Evolutionary conservation across 1,140 invertebrate genomes (phyloP).

Genomic region (Glossosoma conforme): DNA sequence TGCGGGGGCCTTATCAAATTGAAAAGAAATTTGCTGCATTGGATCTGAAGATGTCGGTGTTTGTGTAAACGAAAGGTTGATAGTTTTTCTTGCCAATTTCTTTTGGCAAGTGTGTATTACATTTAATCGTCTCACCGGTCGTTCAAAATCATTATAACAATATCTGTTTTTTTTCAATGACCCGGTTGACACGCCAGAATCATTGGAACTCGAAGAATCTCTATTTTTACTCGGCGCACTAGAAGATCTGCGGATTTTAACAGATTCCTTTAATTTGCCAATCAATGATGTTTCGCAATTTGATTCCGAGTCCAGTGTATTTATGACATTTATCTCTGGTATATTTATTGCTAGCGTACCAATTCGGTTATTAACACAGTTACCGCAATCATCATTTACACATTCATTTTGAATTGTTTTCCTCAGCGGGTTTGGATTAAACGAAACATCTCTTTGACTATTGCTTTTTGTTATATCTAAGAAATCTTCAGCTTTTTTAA

Average conservation of each 20-base stretch:
- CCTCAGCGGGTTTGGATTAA: slow-evolving; percentile 41
- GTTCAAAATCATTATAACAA: slow-evolving; percentile 62
- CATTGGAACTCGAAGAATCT: slow-evolving; percentile 69
- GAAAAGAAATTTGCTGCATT: slow-evolving; percentile 64
- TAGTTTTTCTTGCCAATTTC: slow-evolving; percentile 38
- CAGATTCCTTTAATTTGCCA: slow-evolving; percentile 49
- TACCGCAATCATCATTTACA: slow-evolving; percentile 36
- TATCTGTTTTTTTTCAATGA: slow-evolving; percentile 58
- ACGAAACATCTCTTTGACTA: slow-evolving; percentile 36
- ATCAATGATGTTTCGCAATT: slow-evolving; percentile 41
- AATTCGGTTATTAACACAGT: slow-evolving; percentile 6
- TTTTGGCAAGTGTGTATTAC: slow-evolving; percentile 47
- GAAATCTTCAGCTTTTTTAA: slow-evolving; percentile 43
- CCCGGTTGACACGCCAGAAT: slow-evolving; percentile 65
- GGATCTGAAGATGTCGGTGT: slow-evolving; percentile 70
- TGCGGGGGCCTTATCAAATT: slow-evolving; percentile 62
- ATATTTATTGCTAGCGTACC: not conserved
- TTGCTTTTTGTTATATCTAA: slow-evolving; percentile 34
- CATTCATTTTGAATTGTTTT: slow-evolving; percentile 37
- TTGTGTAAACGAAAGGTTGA: slow-evolving; percentile 56
- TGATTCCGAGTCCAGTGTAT: slow-evolving; percentile 17
- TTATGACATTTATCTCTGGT: not conserved
- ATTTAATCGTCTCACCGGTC: slow-evolving; percentile 39
- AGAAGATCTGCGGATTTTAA: slow-evolving; percentile 69
- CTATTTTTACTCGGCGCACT: slow-evolving; percentile 69